Evolutionary conservation across 2,888 invertebrate species (phyloP).

Genomic region (Strigamia transsilvanica): DNA sequence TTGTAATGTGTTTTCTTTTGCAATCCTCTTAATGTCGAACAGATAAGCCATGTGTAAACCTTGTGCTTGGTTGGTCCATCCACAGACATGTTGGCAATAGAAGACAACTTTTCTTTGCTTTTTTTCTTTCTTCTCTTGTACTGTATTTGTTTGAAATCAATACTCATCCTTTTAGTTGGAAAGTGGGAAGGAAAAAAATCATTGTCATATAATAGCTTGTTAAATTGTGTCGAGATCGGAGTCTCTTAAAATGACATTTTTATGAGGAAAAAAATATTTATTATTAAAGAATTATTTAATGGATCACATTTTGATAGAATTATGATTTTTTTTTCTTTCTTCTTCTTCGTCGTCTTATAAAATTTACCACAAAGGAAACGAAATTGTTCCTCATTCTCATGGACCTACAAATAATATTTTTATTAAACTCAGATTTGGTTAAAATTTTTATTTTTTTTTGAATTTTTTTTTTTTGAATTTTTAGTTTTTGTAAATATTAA

Average conservation of each 20-base stretch:
- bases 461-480: background rate
- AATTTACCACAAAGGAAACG: too few relatives aligned
- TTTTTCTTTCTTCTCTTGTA: background rate
- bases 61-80: slow-evolving; percentile 44
- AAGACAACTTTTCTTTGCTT: slow-evolving; percentile 34
- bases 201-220: slow-evolving; percentile 39
- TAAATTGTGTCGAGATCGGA: slow-evolving; percentile 12
- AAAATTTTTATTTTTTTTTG: too few relatives aligned
- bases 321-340: too few relatives aligned
- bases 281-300: background rate
- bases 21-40: slow-evolving; percentile 44
- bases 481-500: slow-evolving; percentile 7
- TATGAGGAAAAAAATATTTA: background rate
- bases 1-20: slow-evolving; percentile 33
- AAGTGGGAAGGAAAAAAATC: background rate
- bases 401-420: too few relatives aligned
- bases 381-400: too few relatives aligned
- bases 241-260: slow-evolving; percentile 20
- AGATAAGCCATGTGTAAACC: slow-evolving; percentile 44
- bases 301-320: background rate
- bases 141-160: slow-evolving; percentile 34
- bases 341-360: too few relatives aligned
- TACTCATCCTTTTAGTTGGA: slow-evolving; percentile 27
- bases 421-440: too few relatives aligned
- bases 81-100: slow-evolving; percentile 32